A percentile compares a stretch with the other conserved stretches of the same genome.
Evolutionary conservation across 2,113 vertebrate genomes (phyloP).

Genomic region (Caloenas nicobarica): DNA sequence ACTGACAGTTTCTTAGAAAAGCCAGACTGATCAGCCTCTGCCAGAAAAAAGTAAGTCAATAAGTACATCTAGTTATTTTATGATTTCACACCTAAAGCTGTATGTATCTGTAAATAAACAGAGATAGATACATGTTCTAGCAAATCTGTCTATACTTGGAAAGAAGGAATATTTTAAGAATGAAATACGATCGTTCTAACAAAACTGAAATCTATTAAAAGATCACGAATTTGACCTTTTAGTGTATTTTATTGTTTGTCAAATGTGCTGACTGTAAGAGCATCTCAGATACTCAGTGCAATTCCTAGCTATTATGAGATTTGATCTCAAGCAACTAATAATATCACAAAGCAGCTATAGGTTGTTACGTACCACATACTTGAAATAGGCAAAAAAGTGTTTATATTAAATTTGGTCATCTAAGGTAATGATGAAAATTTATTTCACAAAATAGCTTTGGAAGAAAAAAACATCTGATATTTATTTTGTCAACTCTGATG

Average conservation of each 20-base stretch:
- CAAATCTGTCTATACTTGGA: not conserved
- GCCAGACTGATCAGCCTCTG: not conserved
- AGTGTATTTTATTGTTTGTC: not conserved
- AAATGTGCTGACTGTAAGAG: not conserved
- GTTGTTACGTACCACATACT: not conserved
- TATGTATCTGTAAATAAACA: not conserved
- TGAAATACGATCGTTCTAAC: not conserved
- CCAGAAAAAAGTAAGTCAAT: not conserved
- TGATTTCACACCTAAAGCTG: not conserved
- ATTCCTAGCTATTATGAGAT: not conserved
- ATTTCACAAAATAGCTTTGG: not conserved
- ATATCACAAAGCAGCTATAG: not conserved
- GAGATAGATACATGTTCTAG: not conserved
- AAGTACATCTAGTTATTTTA: not conserved
- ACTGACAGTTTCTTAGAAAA: not conserved
- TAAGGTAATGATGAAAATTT: not conserved
- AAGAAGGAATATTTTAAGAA: not conserved
- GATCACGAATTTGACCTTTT: not conserved
- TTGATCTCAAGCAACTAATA: not conserved
- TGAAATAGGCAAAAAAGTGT: not conserved
- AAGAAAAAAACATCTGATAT: not conserved
- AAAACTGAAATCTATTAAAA: not conserved
- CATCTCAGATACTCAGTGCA: not conserved
- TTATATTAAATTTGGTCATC: not conserved
- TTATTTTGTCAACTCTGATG: not conserved